Evolutionary conservation across 2,797 vertebrate genomes (phyloP).

Genomic region (Gallinago stenura): DNA sequence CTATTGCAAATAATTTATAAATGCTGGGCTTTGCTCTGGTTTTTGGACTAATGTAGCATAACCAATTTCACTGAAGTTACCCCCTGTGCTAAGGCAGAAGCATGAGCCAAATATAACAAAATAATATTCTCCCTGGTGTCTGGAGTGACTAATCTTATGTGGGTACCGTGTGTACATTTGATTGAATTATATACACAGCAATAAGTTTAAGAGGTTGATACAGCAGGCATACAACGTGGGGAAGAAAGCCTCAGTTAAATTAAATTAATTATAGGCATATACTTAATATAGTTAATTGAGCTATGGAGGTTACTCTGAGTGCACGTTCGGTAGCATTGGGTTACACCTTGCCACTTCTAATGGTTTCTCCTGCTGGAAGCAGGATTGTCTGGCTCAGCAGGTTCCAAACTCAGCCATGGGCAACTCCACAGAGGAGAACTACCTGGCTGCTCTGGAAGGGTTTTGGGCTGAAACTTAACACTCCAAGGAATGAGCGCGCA

Average conservation of each 20-base stretch:
- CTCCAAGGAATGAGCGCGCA: background rate
- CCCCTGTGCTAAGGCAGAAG: background rate
- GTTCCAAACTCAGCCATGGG: background rate
- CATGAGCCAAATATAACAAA: background rate
- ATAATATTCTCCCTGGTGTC: background rate
- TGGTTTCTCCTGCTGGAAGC: background rate
- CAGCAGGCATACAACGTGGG: background rate
- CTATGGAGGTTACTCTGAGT: background rate
- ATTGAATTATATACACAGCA: background rate
- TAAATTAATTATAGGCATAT: background rate
- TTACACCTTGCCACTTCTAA: background rate
- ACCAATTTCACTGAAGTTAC: background rate
- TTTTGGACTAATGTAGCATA: background rate
- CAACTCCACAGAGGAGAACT: rapidly evolving
- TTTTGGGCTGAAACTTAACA: background rate
- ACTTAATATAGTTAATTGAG: background rate
- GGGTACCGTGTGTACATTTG: background rate
- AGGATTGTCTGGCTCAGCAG: background rate
- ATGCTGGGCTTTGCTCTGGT: background rate
- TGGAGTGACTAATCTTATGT: background rate
- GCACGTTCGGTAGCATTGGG: background rate
- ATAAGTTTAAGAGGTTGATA: background rate
- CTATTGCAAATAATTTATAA: background rate
- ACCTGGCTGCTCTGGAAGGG: background rate
- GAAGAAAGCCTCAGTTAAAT: slow-evolving; percentile 23